Conservation (phyloP, 1,140 invertebrate species). For the Camponotus pennsylvanicus region DNA sequence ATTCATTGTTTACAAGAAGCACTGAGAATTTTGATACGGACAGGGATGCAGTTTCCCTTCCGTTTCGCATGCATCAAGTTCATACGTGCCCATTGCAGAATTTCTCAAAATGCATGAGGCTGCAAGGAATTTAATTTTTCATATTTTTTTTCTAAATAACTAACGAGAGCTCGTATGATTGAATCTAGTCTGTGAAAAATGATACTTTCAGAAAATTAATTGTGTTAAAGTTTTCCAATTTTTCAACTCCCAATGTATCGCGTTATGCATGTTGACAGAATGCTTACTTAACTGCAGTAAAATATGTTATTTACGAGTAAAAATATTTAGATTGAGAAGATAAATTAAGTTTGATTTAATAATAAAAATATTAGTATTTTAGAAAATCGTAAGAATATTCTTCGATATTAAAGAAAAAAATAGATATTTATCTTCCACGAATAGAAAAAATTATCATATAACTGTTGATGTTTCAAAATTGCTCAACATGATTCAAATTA, state of each 20-base stretch:
- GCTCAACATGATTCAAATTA: background rate
- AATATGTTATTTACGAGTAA: background rate
- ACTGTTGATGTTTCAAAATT: no score
- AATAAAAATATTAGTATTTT: background rate
- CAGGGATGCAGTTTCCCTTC: no score
- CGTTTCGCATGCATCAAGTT: background rate
- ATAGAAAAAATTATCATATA: background rate
- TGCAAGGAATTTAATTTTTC: conserved; percentile 10
- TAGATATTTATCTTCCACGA: background rate
- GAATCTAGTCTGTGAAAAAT: background rate
- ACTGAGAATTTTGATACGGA: no score
- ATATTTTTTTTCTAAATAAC: background rate
- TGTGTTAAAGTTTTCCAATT: background rate
- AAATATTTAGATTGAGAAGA: background rate
- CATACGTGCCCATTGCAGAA: background rate
- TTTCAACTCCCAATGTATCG: background rate
- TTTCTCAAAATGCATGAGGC: conserved; percentile 4
- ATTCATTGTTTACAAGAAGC: conserved; percentile 20
- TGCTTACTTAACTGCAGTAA: background rate
- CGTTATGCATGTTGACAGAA: background rate
- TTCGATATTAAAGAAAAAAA: no score
- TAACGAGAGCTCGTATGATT: background rate
- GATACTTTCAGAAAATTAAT: background rate
- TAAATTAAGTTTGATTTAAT: background rate
- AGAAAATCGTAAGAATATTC: background rate